phyloP scores from a whole-genome alignment of 2,888 invertebrate genomes.

The Ctenicera cuprea region DNA sequence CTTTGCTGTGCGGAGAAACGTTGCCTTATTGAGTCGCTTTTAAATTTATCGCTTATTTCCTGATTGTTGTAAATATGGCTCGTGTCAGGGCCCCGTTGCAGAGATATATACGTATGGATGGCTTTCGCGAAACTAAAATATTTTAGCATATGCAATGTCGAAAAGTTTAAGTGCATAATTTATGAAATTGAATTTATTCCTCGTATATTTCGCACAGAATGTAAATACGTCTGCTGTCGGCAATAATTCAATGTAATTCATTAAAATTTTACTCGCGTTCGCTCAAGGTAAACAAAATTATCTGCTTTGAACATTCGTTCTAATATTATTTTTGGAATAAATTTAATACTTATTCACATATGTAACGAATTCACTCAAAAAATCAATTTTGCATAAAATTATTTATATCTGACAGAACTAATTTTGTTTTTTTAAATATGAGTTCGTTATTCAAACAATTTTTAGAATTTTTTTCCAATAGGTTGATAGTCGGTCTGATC shows the following conservation, averaged over 20 bases:
- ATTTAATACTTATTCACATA: neutral
- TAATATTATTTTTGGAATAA: slow-evolving; percentile 10
- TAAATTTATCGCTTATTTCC: slow-evolving; percentile 56
- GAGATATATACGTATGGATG: slow-evolving; percentile 22
- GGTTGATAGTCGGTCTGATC: too few relatives aligned
- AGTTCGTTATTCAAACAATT: too few relatives aligned
- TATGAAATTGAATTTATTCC: slow-evolving; percentile 41
- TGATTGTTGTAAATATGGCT: slow-evolving; percentile 51
- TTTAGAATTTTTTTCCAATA: too few relatives aligned
- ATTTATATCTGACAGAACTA: too few relatives aligned
- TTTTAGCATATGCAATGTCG: slow-evolving; percentile 33
- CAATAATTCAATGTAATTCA: slow-evolving; percentile 36
- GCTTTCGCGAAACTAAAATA: slow-evolving; percentile 42
- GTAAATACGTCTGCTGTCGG: slow-evolving; percentile 30
- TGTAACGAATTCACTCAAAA: too few relatives aligned
- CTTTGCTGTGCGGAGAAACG: slow-evolving; percentile 54
- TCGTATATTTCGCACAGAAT: slow-evolving; percentile 32
- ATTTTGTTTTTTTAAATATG: too few relatives aligned
- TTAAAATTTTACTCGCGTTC: slow-evolving; percentile 39
- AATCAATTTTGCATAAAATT: too few relatives aligned
- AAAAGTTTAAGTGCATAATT: slow-evolving; percentile 38
- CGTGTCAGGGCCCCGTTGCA: slow-evolving; percentile 24
- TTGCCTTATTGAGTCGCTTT: slow-evolving; percentile 60
- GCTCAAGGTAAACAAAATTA: slow-evolving; percentile 39
- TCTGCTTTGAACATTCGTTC: slow-evolving; percentile 23